Conservation (phyloP, 2,797 vertebrate genomes). For the Threskiornis aethiopicus region DNA sequence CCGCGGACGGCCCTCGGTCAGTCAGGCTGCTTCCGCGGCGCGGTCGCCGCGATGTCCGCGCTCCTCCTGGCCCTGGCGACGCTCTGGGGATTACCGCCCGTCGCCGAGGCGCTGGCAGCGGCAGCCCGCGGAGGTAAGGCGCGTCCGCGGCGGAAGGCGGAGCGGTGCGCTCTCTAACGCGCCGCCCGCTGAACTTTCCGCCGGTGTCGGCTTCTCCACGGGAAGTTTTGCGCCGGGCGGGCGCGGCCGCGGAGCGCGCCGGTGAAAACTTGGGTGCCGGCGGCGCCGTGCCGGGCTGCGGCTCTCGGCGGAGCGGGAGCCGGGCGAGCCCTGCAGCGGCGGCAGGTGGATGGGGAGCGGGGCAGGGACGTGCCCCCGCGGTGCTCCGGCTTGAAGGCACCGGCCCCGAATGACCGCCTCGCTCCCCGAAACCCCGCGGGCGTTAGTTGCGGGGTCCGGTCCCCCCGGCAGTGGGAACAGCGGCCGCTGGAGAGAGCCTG, state of each 20-base stretch:
- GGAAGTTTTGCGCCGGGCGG: not conserved
- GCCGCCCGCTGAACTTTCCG: not conserved
- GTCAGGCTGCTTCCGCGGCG: not conserved
- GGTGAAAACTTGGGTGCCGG: not conserved
- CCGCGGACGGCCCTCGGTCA: not conserved
- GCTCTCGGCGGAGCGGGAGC: not conserved
- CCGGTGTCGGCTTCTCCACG: not conserved
- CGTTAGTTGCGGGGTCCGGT: not conserved
- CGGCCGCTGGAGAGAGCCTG: no score
- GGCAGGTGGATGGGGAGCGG: not conserved
- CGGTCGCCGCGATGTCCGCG: conserved; percentile 74
- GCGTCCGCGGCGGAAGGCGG: not conserved
- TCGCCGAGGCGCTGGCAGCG: conserved; percentile 69
- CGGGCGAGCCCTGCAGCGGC: not conserved
- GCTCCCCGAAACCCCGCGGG: not conserved
- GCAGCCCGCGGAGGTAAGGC: conserved; percentile 77
- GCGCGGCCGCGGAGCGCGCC: not conserved
- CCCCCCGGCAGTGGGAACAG: not conserved
- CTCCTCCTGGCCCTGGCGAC: conserved; percentile 75
- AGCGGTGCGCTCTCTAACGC: no score
- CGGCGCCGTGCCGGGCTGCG: not conserved
- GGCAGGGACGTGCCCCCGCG: not conserved
- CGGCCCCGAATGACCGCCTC: not conserved
- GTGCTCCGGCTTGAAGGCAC: not conserved
- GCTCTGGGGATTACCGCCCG: conserved; percentile 83